These are phyloP conservation scores for Dexiosoma caninum DNA, from an alignment of 2,888 invertebrate genomes.

Conservation along the genomic window DNA sequence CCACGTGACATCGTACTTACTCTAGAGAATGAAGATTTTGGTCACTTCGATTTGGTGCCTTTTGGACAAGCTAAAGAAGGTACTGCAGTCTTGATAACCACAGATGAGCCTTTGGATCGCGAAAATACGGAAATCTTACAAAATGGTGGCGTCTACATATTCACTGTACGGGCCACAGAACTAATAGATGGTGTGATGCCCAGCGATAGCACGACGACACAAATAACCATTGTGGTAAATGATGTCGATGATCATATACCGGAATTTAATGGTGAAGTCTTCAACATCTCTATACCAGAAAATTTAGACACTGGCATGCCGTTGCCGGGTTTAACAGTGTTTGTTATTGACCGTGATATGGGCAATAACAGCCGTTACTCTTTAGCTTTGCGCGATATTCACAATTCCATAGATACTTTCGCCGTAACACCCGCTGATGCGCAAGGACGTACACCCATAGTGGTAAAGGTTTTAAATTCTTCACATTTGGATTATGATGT, in stretches of 20 bases:
- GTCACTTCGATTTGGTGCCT: conserved; percentile 83
- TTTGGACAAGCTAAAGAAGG: conserved; percentile 79
- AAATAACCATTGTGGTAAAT: conserved; percentile 87
- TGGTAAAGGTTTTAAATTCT: conserved; percentile 84
- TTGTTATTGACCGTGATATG: conserved; percentile 85
- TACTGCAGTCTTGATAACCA: conserved; percentile 81
- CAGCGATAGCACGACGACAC: conserved; percentile 83
- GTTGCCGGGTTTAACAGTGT: conserved; percentile 85
- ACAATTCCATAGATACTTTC: conserved; percentile 81
- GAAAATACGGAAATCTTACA: conserved; percentile 86
- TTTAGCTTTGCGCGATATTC: conserved; percentile 81
- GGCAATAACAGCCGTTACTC: conserved; percentile 86
- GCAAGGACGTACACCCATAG: conserved; percentile 86
- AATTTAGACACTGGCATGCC: conserved; percentile 85
- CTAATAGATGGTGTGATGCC: conserved; percentile 85
- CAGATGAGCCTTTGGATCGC: conserved; percentile 84
- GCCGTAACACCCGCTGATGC: conserved; percentile 83
- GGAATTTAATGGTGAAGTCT: conserved; percentile 83
- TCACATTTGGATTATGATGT: conserved; percentile 85
- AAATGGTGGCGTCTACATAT: conserved; percentile 87
- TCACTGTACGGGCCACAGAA: conserved; percentile 86
- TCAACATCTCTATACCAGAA: conserved; percentile 86
- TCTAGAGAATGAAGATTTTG: conserved; percentile 83
- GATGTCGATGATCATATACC: conserved; percentile 89
- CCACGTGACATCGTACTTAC: conserved; percentile 83